Evolutionary conservation across 2,888 invertebrate species (phyloP), one percentile per base, ranked within the genome.

Genomic region (Luperina nickerlii): DNA sequence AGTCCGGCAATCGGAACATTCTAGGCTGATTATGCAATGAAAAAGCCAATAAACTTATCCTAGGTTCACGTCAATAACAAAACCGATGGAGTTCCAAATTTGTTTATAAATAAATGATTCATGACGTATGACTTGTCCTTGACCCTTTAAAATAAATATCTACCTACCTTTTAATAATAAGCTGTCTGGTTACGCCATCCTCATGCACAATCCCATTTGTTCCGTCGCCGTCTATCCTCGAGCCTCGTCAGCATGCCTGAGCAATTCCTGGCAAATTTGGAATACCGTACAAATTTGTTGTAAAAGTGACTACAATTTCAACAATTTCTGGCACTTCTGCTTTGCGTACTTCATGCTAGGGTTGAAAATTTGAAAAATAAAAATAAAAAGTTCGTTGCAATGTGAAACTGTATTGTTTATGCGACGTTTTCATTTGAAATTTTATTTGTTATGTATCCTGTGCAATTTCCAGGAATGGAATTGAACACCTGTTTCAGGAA

Each of bases 191-290:
- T 69, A 13, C 38, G 66, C 62, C 48, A 63, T n/a, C 15, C 45
- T 72, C 27, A 75, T 42, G 66, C 51, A 74, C 67, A 81, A 62
- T 76, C 48, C 73, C 78, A 84, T 84, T 87, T 76, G 68, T 86
- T 82, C 66, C 38, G 24, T 63, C 48, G 24, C 65, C 70, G 57
- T 65, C 73, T 48, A 20, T 63, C 32, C 63, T 54, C 42, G 51
- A 48, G 38, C 6, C 72, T 70, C 71, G 69, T 78, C 67, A 74
- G 74, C 76, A 81, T 85, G 82, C 77, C 82, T 66, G 27, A 42
- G 27, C 20, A 70, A 79, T 81, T 81, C 73, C 82, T 69, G 65
- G 66, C 15, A 60, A 70, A 77, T 79, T 82, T 74, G 67, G 57
- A 77, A 88, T 79, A 51, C 54, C 20, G 48, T 32, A 67, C 75